Evolutionary conservation across 2,888 invertebrate species (phyloP), one percentile per base, ranked within the genome.

Genomic region (Camponotus fellah): DNA sequence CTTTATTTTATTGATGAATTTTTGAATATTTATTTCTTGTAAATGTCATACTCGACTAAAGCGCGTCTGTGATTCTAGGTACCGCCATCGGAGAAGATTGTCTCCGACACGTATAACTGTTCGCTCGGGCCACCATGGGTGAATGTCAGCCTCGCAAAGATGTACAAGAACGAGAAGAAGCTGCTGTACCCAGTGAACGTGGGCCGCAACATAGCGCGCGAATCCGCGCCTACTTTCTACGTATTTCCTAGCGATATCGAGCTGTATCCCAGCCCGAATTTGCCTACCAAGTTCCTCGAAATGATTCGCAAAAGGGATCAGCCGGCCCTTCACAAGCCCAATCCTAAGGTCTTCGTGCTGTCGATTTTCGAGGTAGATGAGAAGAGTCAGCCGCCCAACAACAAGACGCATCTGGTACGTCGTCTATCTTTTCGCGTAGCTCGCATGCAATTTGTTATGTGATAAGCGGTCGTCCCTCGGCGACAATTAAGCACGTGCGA

Each of bases 111-210:
- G 37, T 97, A 96, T 95, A 97, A 98, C 94, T 98, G 98, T 93
- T 96, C 97, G n/a, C 92, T 95, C 69, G 95, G 96, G 10, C 96
- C 97, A 6, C 98, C 98, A 0, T 98, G 97, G 95, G 94, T 95
- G 69, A 97, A 97, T 91, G 95, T 97, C 58, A 96, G 96, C 86
- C 88, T 94, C 10, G 96, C 96, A 0, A 96, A 96, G 85, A 96
- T 98, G 92, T 98, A 98, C 95, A 98, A 97, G 95, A 96, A 96
- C 74, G 96, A 97, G 91, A 98, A 98, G 94, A 97, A 97, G 92
- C 95, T 98, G 12, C 95, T 98, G 34, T 99, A 99, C 94, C 98
- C 98, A 2, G 98, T 99, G 82, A 99, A 99, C 95, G 98, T 98
- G 12, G 98, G 98, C 0, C 96, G 98, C 46, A 98, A 98, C 94